Percentiles rank a stretch among this genome's conserved stretches.
phyloP scores from a whole-genome alignment of 2,888 invertebrate species.

The Emmelina monodactyla region DNA sequence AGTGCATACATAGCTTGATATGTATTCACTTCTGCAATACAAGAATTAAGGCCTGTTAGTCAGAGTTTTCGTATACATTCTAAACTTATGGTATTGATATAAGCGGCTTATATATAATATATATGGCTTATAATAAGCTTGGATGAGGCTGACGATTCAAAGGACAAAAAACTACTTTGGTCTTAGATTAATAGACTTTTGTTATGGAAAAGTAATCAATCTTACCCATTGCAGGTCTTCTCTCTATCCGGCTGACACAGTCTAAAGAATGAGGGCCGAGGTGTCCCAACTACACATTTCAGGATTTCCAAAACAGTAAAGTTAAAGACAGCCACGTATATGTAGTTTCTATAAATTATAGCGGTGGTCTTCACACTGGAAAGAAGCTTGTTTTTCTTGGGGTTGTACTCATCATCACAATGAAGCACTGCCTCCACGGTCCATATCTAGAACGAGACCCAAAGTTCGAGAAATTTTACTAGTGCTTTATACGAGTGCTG shows the following conservation, averaged over 20 bases:
- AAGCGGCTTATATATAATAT: no score
- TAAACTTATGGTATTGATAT: no score
- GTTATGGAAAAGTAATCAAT: no score
- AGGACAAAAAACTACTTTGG: no score
- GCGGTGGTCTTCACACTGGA: constrained; percentile 45
- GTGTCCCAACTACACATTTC: constrained; percentile 74
- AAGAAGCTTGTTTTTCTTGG: constrained; percentile 44
- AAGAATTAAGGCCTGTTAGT: no score
- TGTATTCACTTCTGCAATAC: no score
- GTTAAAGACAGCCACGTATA: constrained; percentile 69
- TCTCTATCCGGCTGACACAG: constrained; percentile 74
- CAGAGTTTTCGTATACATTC: no score
- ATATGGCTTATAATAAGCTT: no score
- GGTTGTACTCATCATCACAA: constrained; percentile 44
- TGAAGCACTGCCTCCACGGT: constrained; percentile 45
- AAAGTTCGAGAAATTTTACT: no score
- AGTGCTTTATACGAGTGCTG: no score
- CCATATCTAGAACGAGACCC: constrained; percentile 47
- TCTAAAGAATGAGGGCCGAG: constrained; percentile 79
- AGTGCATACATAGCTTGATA: constrained; percentile 71
- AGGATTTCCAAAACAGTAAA: constrained; percentile 68
- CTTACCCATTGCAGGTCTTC: constrained; percentile 67
- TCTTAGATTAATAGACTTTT: no score
- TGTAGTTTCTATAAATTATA: constrained; percentile 68
- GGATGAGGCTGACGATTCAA: no score